phyloP scores from a whole-genome alignment of 2,797 vertebrate genomes.

The Coluber constrictor region DNA sequence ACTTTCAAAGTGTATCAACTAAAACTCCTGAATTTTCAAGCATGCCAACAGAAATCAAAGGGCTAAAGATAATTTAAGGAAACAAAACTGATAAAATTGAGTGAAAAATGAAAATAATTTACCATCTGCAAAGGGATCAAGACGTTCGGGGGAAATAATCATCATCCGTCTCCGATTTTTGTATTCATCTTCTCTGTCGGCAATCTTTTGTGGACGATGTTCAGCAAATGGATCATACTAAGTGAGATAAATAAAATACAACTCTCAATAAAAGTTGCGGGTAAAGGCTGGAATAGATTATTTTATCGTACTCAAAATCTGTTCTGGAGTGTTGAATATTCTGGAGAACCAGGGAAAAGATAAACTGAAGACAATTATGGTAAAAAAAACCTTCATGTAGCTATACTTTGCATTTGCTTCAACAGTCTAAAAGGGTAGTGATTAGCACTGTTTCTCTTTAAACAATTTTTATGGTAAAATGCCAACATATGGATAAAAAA shows the following conservation, averaged over 20 bases:
- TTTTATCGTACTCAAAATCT: background rate
- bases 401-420: background rate
- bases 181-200: conserved; percentile 97
- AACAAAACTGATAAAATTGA: conserved; percentile 62
- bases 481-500: background rate
- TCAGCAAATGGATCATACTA: conserved; percentile 99
- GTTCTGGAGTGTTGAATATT: background rate
- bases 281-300: background rate
- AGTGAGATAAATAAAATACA: conserved; percentile 23
- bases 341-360: background rate
- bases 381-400: background rate
- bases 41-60: conserved; percentile 82
- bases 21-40: conserved; percentile 73
- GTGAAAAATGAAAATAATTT: conserved; percentile 80
- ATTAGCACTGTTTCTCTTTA: background rate
- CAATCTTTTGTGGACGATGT: conserved; percentile 94
- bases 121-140: conserved; percentile 99
- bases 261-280: background rate
- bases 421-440: background rate
- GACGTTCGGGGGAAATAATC: conserved; percentile 99
- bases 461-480: background rate
- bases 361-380: background rate
- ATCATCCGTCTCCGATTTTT: conserved; percentile 93
- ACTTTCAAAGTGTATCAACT: conserved; percentile 66
- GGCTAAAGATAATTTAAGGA: conserved; percentile 75